Evolutionary conservation across 2,797 vertebrate genomes (phyloP).

Genomic region (Acipenser oxyrinchus): DNA sequence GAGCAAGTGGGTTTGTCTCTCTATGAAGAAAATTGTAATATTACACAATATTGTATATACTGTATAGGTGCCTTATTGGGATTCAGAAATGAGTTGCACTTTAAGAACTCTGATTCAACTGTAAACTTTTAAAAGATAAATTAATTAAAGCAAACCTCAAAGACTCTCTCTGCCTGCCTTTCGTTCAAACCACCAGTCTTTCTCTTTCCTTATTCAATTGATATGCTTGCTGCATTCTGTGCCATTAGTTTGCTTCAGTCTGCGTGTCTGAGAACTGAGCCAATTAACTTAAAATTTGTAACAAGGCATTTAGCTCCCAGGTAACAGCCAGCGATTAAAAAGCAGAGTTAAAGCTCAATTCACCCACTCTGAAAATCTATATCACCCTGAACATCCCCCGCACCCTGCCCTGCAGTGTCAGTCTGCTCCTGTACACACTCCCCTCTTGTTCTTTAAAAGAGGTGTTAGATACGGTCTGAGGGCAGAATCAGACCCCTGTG

Average conservation of each 20-base stretch:
- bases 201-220: conserved; percentile 40
- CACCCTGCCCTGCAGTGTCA: conserved; percentile 33
- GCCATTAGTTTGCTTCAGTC: conserved; percentile 29
- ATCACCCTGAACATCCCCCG: conserved; percentile 23
- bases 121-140: neutral
- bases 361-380: neutral
- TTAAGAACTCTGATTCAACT: too few relatives aligned
- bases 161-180: neutral
- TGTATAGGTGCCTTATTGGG: too few relatives aligned
- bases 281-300: conserved; percentile 41
- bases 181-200: conserved; percentile 19
- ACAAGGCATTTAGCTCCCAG: conserved; percentile 17
- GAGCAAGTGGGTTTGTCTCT: neutral
- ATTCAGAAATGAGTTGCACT: too few relatives aligned
- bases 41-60: too few relatives aligned
- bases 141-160: conserved; percentile 5
- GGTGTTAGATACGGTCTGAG: too few relatives aligned
- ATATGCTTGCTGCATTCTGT: conserved; percentile 45
- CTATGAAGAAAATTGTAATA: neutral
- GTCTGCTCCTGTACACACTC: too few relatives aligned
- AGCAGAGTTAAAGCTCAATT: neutral
- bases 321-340: conserved; percentile 11
- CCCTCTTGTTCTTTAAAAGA: too few relatives aligned
- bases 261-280: conserved; percentile 44
- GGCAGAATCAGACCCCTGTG: too few relatives aligned